phyloP scores from a whole-genome alignment of 2,113 vertebrate genomes.

The Lethenteron camtschaticum region DNA sequence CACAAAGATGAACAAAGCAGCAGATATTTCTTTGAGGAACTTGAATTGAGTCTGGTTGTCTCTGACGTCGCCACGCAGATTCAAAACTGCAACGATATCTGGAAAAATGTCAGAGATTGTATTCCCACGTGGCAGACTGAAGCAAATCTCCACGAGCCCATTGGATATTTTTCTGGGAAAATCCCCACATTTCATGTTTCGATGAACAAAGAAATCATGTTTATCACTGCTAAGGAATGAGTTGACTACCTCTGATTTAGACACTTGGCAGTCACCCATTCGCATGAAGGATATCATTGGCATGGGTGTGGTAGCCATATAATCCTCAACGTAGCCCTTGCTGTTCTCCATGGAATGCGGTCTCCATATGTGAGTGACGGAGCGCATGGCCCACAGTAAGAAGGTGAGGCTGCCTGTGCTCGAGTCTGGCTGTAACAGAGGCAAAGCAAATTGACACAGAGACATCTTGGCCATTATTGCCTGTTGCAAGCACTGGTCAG shows the following conservation, averaged over 20 bases:
- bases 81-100: too few relatives aligned
- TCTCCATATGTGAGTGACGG: slow-evolving; percentile 18
- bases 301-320: slow-evolving; percentile 22
- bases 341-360: slow-evolving; percentile 8
- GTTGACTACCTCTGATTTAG: slow-evolving; percentile 37
- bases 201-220: not conserved
- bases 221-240: not conserved
- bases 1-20: too few relatives aligned
- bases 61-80: too few relatives aligned
- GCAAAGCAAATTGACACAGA: slow-evolving; percentile 36
- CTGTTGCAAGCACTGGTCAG: slow-evolving; percentile 29
- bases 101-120: too few relatives aligned
- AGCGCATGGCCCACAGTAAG: slow-evolving; percentile 28
- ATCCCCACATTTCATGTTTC: not conserved
- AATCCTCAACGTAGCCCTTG: slow-evolving; percentile 12
- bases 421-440: slow-evolving; percentile 30
- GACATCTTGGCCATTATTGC: slow-evolving; percentile 28
- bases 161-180: not conserved
- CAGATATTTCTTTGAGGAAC: too few relatives aligned
- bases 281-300: slow-evolving; percentile 35
- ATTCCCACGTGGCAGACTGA: not conserved
- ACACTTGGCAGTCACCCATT: slow-evolving; percentile 25
- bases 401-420: slow-evolving; percentile 19
- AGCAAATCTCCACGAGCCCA: not conserved
- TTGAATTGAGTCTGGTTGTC: too few relatives aligned